Evolutionary conservation across 2,113 vertebrate species (phyloP), one percentile per base, ranked within the genome.

Genomic region (Ceuthmochares aereus): DNA sequence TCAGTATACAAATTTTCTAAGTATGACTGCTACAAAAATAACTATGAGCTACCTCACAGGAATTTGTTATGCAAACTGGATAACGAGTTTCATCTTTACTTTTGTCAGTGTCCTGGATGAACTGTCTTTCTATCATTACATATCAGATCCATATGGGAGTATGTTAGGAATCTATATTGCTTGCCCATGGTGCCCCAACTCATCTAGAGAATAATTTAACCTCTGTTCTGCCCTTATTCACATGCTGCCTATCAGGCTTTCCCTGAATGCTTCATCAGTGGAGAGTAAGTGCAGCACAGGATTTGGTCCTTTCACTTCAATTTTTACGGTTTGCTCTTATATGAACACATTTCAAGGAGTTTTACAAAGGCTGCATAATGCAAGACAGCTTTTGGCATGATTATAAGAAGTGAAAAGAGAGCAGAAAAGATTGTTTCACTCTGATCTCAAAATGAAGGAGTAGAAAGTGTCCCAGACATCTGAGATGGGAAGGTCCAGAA

Each of bases 341-440:
- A 93, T 91, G 95, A 95, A 96, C 59, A 93, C 29, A 70, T 83
- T 93, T 97, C 47, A 80, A 90, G 85, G 67, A 85, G 72, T 95
- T 96, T 80, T 93, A 55, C 59, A 94, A 97, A 97, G 86, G 47
- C 87, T 63, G 78, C 59, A 29, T 96, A 91, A 96, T 96, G 95
- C 68, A 74, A 94, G 82, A 88, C 89, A 96, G 87, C 90, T 87
- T 96, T 96, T 91, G 82, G 84, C 89, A 66, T 52, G 70, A 80
- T 81, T 75, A 94, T 91, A 96, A 95, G 64, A 87, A 91, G 59
- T 67, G 43, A 93, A 90, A 93, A 88, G 85, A 76, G 23, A 89
- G 29, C 67, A 93, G 72, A 95, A 96, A 91, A 86, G 75, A 63
- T 81, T 63, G 37, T 90, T 97, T 93, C 72, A 75, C 45, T 95